Evolutionary conservation across 2,888 invertebrate genomes (phyloP), one percentile per base, ranked within the genome.

Genomic region (Hypolimnas misippus): DNA sequence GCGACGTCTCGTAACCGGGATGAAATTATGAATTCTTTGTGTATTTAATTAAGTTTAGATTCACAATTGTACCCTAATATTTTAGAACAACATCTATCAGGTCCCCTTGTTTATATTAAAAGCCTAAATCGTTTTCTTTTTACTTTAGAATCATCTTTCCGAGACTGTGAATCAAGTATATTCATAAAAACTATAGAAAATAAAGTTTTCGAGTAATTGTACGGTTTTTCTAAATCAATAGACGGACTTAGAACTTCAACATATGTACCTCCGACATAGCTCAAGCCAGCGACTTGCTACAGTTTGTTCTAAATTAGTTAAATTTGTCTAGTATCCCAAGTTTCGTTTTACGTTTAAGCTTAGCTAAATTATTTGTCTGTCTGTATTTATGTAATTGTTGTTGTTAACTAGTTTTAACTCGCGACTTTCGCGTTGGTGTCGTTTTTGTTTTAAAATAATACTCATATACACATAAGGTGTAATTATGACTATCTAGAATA

Each of bases 241-340:
- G 29, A 49, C 31, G 19, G 33, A 33, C 19, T 29, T n/a, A 33
- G 21, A 44, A 56, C 14, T 50, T 49, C 25, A 25, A 38, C 14
- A 25, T 38, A 33, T 49, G 25, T 38, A 46, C 25, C 38, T 16
- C 17, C 31, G 33, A 60, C 50, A 50, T 57, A 53, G 63, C 54
- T 57, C 17, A 31, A 63, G 60, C 51, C 57, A 25, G 55, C 49
- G 61, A 65, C 56, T 69, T 63, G 63, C 19, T 52, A 54, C 62
- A 65, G 65, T 69, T 65, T 65, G 60, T 42, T 44, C 67, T 63
- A 65, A 69, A 69, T 69, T 69, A 67, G 69, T 67, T 63, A 60
- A 69, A 69, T 69, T 69, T 63, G 55, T 59, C 57, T 59, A 40
- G 56, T 42, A 50, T 59, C 51, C 50, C 59, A 54, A 19, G 53